A percentile compares a stretch with the other conserved stretches of the same genome.
Evolutionary conservation across 2,888 invertebrate species (phyloP).

Genomic region (Dyspetes luteomarginatus): DNA sequence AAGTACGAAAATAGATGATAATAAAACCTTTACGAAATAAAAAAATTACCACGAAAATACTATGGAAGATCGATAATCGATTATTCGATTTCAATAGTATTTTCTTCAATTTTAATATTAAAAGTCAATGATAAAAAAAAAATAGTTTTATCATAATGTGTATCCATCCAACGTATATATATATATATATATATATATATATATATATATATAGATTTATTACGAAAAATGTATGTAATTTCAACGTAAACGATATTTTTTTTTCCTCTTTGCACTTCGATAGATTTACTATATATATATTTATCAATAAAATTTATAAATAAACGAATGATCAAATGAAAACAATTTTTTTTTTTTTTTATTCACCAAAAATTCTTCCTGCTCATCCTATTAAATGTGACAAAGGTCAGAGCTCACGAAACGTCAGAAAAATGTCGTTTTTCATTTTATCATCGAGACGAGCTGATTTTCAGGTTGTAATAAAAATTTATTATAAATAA

Average conservation of each 20-base stretch:
- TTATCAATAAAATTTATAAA: conserved; percentile 44
- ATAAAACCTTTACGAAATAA: neutral
- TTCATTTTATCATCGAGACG: conserved; percentile 2
- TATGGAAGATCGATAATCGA: conserved; percentile 27
- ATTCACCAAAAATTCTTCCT: neutral
- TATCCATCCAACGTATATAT: conserved; percentile 7
- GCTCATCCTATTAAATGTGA: conserved; percentile 18
- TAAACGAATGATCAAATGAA: conserved; percentile 40
- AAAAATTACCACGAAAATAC: conserved; percentile 27
- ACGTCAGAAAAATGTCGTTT: conserved; percentile 45
- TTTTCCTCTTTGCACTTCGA: conserved; percentile 10
- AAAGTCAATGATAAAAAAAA: neutral
- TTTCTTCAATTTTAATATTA: neutral
- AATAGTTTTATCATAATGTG: neutral
- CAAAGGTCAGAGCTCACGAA: conserved; percentile 54
- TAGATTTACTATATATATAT: conserved; percentile 40
- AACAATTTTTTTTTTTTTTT: neutral
- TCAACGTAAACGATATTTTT: neutral
- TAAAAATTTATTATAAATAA: neutral
- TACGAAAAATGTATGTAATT: conserved; percentile 27
- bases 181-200: conserved; percentile 20
- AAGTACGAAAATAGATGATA: conserved; percentile 18
- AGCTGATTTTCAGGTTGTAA: conserved; percentile 19
- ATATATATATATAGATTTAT: conserved; percentile 14
- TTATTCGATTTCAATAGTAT: neutral